Conservation (phyloP, 2,888 invertebrate species). For the Stomorhina lunata region DNA sequence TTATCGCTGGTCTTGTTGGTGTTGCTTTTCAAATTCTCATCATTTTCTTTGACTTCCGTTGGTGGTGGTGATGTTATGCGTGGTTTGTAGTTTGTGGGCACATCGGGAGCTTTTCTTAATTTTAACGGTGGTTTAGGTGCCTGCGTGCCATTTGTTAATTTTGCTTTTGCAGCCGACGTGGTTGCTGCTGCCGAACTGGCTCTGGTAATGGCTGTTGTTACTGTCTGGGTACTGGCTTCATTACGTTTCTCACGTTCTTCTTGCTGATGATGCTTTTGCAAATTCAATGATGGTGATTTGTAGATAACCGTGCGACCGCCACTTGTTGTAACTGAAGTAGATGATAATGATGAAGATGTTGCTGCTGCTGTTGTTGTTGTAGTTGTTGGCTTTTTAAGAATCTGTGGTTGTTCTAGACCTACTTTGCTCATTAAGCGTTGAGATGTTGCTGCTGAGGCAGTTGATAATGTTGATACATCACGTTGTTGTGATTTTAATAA, state of each 20-base stretch:
- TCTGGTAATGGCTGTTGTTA: conserved; percentile 59
- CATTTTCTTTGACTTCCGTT: conserved; percentile 65
- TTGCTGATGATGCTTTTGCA: conserved; percentile 76
- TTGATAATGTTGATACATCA: conserved; percentile 57
- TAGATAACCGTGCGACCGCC: conserved; percentile 80
- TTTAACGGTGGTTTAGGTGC: conserved; percentile 73
- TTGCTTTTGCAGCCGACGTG: conserved; percentile 39
- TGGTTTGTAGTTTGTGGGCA: conserved; percentile 72
- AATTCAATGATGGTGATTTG: conserved; percentile 78
- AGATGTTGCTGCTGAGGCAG: conserved; percentile 54
- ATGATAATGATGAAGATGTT: conserved; percentile 58
- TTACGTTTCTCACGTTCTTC: conserved; percentile 71
- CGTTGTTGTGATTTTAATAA: conserved; percentile 82
- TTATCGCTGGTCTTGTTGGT: conserved; percentile 7
- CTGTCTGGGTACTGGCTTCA: conserved; percentile 54
- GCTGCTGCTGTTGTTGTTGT: conserved; percentile 35
- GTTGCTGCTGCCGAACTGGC: conserved; percentile 36
- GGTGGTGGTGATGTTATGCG: conserved; percentile 60
- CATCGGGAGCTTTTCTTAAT: conserved; percentile 76
- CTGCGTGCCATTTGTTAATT: conserved; percentile 55
- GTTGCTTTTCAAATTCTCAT: background rate
- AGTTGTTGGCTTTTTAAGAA: conserved; percentile 48
- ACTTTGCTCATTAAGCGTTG: conserved; percentile 64
- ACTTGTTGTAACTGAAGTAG: conserved; percentile 64
- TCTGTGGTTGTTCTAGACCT: conserved; percentile 62